Evolutionary conservation across 2,888 invertebrate genomes (phyloP).

Genomic region (Heliconius sara): DNA sequence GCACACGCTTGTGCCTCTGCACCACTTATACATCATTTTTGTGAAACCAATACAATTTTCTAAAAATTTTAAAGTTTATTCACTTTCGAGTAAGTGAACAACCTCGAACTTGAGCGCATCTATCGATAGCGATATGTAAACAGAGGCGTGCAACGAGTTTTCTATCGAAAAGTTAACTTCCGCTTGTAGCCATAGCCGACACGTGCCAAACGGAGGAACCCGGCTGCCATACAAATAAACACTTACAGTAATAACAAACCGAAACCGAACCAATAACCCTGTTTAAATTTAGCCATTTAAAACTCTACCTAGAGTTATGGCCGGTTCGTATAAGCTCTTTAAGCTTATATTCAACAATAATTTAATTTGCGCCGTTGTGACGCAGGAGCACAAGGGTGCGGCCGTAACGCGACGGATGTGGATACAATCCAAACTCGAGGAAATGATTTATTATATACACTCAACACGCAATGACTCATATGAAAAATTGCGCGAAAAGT

Average conservation of each 20-base stretch:
- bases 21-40: neutral
- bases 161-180: slow-evolving; percentile 69
- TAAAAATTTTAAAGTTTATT: neutral
- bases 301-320: slow-evolving; percentile 38
- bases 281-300: slow-evolving; percentile 46
- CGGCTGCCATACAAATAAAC: slow-evolving; percentile 55
- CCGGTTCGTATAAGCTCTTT: slow-evolving; percentile 33
- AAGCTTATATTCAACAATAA: slow-evolving; percentile 35
- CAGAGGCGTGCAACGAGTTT: slow-evolving; percentile 70
- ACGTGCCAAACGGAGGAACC: slow-evolving; percentile 65
- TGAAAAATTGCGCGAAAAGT: no score
- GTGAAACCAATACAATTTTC: neutral
- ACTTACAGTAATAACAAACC: slow-evolving; percentile 46
- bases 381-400: no score
- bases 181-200: slow-evolving; percentile 58
- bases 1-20: no score
- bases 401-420: no score
- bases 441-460: no score
- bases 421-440: no score
- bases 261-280: slow-evolving; percentile 42
- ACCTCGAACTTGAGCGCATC: slow-evolving; percentile 79
- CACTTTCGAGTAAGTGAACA: slow-evolving; percentile 54
- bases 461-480: no score
- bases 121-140: slow-evolving; percentile 63
- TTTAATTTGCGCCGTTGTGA: neutral